phyloP scores from a whole-genome alignment of 2,113 vertebrate species.

The Gopherus evgoodei region DNA sequence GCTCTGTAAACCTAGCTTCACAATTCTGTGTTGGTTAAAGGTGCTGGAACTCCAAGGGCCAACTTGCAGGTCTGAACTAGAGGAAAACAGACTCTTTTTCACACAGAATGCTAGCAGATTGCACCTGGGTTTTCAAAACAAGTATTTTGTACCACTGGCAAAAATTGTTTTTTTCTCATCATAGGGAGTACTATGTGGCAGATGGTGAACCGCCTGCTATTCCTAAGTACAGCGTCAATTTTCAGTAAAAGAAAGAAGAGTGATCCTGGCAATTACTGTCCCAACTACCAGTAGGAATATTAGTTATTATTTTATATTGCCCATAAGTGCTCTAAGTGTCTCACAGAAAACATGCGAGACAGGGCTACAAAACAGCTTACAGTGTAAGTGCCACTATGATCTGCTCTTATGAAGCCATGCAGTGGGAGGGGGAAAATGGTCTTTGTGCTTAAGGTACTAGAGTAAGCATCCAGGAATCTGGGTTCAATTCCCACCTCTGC shows the following conservation, averaged over 20 bases:
- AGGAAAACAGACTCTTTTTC: background rate
- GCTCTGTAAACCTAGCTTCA: background rate
- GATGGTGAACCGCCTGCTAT: background rate
- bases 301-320: background rate
- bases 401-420: background rate
- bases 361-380: background rate
- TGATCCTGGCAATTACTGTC: background rate
- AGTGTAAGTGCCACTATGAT: background rate
- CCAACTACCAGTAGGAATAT: background rate
- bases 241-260: background rate
- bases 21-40: background rate
- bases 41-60: background rate
- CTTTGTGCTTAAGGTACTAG: background rate
- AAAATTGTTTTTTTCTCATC: background rate
- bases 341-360: background rate
- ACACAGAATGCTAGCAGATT: background rate
- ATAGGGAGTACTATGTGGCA: background rate
- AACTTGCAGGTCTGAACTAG: background rate
- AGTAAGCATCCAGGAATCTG: background rate
- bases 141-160: background rate
- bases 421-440: background rate
- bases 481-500: background rate
- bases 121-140: background rate
- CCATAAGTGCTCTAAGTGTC: background rate
- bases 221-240: background rate